These are phyloP conservation scores for Rhaphigaster nebulosa DNA, from an alignment of 2,888 invertebrate species.

Conservation along the genomic window DNA sequence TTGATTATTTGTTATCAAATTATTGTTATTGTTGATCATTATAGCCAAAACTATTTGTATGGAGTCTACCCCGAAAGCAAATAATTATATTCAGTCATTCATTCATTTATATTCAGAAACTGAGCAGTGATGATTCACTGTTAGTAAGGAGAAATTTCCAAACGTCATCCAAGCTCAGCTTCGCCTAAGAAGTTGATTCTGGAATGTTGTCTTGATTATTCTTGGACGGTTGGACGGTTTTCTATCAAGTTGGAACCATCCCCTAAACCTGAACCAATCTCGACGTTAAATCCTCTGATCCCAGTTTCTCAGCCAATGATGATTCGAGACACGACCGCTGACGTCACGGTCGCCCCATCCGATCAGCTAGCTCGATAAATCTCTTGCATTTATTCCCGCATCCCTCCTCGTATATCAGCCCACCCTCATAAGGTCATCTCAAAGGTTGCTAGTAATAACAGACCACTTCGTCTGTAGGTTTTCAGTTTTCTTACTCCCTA, in stretches of 20 bases:
- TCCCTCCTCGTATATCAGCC: conserved; percentile 28
- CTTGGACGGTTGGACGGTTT: conserved; percentile 18
- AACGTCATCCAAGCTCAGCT: not conserved
- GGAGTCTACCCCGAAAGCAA: too few species aligned
- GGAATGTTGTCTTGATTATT: not conserved
- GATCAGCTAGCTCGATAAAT: conserved; percentile 18
- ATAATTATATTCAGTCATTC: too few species aligned
- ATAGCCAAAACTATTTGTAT: too few species aligned
- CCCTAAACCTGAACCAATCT: not conserved
- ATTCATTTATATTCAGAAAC: not conserved
- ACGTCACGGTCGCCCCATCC: conserved; percentile 19
- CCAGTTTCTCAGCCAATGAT: not conserved
- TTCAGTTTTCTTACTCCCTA: not conserved
- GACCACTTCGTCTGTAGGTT: conserved; percentile 8
- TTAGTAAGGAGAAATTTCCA: too few species aligned
- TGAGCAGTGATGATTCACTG: too few species aligned
- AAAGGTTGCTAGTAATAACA: conserved; percentile 28
- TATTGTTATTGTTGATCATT: too few species aligned
- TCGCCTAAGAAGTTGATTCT: not conserved
- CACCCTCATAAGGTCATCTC: conserved; percentile 48
- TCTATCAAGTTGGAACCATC: not conserved
- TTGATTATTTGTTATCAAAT: too few species aligned
- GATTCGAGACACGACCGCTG: conserved; percentile 41
- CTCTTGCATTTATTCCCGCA: conserved; percentile 31
- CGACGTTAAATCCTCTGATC: conserved; percentile 2